Evolutionary conservation across 2,113 vertebrate species (phyloP), one percentile per base, ranked within the genome.

Genomic region (Catharus minimus): DNA sequence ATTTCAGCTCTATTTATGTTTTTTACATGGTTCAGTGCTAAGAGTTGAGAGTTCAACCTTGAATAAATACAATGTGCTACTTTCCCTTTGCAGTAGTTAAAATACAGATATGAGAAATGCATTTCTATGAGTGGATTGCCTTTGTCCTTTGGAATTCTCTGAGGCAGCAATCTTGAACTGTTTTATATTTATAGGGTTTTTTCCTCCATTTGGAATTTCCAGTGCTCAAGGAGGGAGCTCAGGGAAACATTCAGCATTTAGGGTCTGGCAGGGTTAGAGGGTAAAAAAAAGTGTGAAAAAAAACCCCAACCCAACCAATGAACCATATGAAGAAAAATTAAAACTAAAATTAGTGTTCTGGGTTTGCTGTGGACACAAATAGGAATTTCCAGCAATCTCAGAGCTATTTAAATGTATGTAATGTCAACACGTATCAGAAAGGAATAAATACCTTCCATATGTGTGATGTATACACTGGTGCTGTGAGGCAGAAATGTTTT

Each of bases 291-390:
- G 15, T 62, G 82, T 22, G 33, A 36, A 44, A 82, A 39, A 58
- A 76, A 30, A 10, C 0, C 9, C 1, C 19, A 28, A 4, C 3
- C 6, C 15, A 27, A 18, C 7, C 20, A 55, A 6, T 0, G 1
- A 58, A 67, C 28, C 20, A 53, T 46, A 57, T 32, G 55, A 52
- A 52, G 38, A 52, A 49, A 86, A 55, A 53, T 33, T 33, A n/a
- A 56, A 49, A 71, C 19, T 27, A 22, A 53, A 41, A 27, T 57
- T 9, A 4, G 10, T 9, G 11, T 33, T 79, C 15, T 32, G 8
- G 19, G 27, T 81, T 92, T 72, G 68, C 79, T 89, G 43, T 67
- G 82, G 81, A 43, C 41, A 75, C 50, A 58, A 82, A 76, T 38
- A 43, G 50, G 64, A 92, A 69, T 71, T 92, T 27, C 53, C 61